Evolutionary conservation across 2,113 vertebrate species (phyloP).

Genomic region (Sorex araneus): DNA sequence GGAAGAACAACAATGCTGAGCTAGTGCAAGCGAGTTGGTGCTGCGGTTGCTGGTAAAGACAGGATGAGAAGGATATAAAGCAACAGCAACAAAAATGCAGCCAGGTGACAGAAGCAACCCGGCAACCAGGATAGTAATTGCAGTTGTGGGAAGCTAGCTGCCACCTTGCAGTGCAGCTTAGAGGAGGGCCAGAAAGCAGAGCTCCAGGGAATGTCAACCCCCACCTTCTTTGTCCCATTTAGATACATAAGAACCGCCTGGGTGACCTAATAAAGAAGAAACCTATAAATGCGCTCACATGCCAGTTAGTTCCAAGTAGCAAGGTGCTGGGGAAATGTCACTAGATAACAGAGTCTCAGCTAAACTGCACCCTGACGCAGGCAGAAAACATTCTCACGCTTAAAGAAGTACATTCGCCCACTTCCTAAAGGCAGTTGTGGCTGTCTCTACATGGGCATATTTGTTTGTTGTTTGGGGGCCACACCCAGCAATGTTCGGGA

Average conservation of each 20-base stretch:
- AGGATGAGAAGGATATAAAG: neutral
- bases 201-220: neutral
- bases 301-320: neutral
- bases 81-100: neutral
- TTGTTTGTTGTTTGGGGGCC: no score
- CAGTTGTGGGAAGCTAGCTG: neutral
- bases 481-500: no score
- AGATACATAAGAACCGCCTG: neutral
- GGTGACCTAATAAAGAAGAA: constrained; percentile 8
- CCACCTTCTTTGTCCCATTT: neutral
- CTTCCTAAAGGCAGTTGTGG: neutral
- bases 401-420: neutral
- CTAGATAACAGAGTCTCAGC: neutral
- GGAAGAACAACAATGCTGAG: neutral
- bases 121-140: neutral
- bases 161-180: neutral
- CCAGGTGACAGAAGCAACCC: neutral
- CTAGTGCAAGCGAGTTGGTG: neutral
- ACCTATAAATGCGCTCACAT: neutral
- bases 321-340: neutral
- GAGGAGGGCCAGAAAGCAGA: neutral
- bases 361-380: neutral
- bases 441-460: neutral
- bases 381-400: neutral
- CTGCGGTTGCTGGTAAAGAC: neutral